phyloP scores from a whole-genome alignment of 2,113 vertebrate species.

The Ciconia boyciana region DNA sequence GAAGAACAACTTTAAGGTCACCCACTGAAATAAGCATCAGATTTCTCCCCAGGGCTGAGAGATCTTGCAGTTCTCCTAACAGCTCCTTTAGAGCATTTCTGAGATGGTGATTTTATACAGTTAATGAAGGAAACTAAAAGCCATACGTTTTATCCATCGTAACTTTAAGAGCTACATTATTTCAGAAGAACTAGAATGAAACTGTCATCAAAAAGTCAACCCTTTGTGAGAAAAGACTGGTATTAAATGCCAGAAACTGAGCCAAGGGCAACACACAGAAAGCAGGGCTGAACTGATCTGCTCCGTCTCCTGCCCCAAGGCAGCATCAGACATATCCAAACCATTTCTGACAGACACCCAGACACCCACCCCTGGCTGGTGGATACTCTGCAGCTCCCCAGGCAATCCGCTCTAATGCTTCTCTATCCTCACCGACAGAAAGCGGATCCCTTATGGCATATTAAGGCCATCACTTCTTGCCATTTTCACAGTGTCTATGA shows the following conservation, averaged over 20 bases:
- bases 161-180: neutral
- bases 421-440: rapidly evolving
- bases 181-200: neutral
- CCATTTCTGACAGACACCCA: neutral
- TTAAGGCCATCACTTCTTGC: neutral
- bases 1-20: neutral
- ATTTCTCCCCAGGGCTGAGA: neutral
- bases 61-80: neutral
- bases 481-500: neutral
- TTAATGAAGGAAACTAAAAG: neutral
- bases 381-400: neutral
- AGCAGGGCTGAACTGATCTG: neutral
- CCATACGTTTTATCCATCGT: neutral
- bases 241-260: neutral
- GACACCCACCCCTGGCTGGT: neutral
- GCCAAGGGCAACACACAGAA: neutral
- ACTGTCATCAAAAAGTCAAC: neutral
- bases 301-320: neutral
- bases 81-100: neutral
- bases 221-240: neutral
- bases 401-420: neutral
- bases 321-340: neutral
- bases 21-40: neutral
- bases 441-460: neutral
- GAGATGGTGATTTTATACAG: neutral